These are phyloP conservation scores for Actenoides hombroni DNA, from an alignment of 2,113 vertebrate genomes.

Conservation along the genomic window DNA sequence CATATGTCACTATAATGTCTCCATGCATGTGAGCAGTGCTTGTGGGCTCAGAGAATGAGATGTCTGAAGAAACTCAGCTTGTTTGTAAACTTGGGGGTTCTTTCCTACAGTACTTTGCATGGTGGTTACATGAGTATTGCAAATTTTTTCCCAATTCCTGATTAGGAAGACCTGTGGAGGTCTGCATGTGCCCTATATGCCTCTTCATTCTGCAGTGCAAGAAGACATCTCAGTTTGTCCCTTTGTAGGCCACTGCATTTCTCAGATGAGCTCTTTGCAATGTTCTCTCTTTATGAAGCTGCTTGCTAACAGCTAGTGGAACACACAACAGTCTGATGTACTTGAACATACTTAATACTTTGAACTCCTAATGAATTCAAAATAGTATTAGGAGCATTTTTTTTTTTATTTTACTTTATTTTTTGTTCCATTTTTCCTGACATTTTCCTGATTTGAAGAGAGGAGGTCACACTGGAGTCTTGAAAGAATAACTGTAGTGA, in stretches of 20 bases:
- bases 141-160: background rate
- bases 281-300: background rate
- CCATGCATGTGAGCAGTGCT: background rate
- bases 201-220: background rate
- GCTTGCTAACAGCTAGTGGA: background rate
- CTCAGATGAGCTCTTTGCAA: background rate
- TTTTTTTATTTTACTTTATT: background rate
- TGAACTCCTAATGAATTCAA: background rate
- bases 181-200: accelerated
- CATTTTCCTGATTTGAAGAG: background rate
- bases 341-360: no score
- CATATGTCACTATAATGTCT: background rate
- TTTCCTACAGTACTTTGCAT: background rate
- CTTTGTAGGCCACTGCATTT: background rate
- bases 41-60: background rate
- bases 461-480: background rate
- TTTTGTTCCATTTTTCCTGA: background rate
- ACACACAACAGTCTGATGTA: background rate
- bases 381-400: background rate
- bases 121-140: background rate
- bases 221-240: background rate
- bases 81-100: background rate
- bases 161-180: background rate
- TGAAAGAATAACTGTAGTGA: background rate
- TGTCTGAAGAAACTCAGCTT: background rate